phyloP scores from a whole-genome alignment of 1,140 invertebrate genomes.

The Drosophila kurseongensis region DNA sequence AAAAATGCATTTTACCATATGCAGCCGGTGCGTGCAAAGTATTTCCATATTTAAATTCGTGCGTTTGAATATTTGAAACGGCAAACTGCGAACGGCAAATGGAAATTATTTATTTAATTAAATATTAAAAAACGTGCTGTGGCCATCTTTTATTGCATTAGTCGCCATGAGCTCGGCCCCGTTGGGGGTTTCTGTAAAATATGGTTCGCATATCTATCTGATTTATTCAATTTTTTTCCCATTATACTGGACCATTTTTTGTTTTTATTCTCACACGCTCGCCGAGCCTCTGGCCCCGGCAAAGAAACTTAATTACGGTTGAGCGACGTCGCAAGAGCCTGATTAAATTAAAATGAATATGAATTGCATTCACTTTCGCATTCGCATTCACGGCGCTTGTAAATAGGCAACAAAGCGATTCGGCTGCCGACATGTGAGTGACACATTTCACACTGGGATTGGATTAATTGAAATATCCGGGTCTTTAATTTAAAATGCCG shows the following conservation, averaged over 20 bases:
- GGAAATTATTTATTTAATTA: constrained; percentile 76
- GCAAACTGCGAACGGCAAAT: constrained; percentile 36
- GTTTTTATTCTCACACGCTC: constrained; percentile 7
- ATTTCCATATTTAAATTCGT: constrained; percentile 51
- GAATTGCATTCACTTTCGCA: constrained; percentile 19
- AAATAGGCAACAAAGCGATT: constrained; percentile 49
- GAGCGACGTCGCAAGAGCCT: constrained; percentile 34
- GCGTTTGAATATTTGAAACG: constrained; percentile 38
- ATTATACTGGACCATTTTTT: constrained; percentile 13
- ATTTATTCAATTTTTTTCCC: constrained; percentile 41
- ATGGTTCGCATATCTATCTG: constrained; percentile 24
- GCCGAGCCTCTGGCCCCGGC: constrained; percentile 15
- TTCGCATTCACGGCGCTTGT: constrained; percentile 9
- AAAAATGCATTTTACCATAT: constrained; percentile 33
- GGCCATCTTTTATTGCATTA: constrained; percentile 48
- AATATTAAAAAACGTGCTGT: constrained; percentile 70
- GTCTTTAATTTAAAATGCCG: constrained; percentile 27
- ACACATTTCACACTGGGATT: constrained; percentile 52
- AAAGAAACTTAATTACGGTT: constrained; percentile 71
- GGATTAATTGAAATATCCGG: constrained; percentile 61
- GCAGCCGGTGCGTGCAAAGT: constrained; percentile 45
- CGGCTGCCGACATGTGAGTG: constrained; percentile 35
- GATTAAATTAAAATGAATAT: constrained; percentile 64
- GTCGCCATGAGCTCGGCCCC: constrained; percentile 9
- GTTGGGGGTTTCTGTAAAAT: constrained; percentile 20